phyloP scores from a whole-genome alignment of 2,888 invertebrate species.

The Torymus texanus region DNA sequence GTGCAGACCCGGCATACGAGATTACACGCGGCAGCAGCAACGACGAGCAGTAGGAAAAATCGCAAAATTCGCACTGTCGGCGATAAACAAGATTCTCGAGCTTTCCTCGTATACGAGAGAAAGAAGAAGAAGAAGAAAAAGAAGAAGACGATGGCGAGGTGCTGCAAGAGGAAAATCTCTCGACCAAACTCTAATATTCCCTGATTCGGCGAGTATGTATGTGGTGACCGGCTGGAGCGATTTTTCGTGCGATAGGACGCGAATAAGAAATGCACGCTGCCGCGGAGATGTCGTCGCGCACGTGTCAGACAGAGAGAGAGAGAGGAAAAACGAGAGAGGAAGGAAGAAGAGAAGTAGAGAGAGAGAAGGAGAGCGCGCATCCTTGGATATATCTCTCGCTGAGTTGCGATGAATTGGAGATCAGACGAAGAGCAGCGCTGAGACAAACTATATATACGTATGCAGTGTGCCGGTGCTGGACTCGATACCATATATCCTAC shows the following conservation, averaged over 20 bases:
- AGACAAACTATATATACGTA: not conserved
- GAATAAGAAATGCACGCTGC: conserved; percentile 22
- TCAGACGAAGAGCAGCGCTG: not conserved
- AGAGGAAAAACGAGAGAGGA: not conserved
- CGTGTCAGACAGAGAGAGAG: not conserved
- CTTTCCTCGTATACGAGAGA: not conserved
- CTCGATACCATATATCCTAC: too few species aligned
- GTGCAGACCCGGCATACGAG: not conserved
- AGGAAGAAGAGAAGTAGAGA: not conserved
- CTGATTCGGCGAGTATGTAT: conserved; percentile 3
- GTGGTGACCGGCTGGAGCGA: conserved; percentile 9
- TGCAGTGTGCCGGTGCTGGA: not conserved
- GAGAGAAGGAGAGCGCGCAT: not conserved
- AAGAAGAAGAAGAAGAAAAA: not conserved
- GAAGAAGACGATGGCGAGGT: not conserved
- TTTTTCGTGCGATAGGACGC: conserved; percentile 18
- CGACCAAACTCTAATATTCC: conserved; percentile 56
- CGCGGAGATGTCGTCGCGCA: not conserved
- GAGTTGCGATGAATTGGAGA: conserved; percentile 3
- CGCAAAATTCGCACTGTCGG: not conserved
- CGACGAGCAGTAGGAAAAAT: not conserved
- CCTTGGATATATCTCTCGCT: not conserved
- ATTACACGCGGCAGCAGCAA: not conserved
- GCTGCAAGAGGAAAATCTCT: conserved; percentile 54
- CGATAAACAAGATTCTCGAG: conserved; percentile 2